Evolutionary conservation across 2,113 vertebrate species (phyloP), one percentile per base, ranked within the genome.

Genomic region (Anoplopoma fimbria): DNA sequence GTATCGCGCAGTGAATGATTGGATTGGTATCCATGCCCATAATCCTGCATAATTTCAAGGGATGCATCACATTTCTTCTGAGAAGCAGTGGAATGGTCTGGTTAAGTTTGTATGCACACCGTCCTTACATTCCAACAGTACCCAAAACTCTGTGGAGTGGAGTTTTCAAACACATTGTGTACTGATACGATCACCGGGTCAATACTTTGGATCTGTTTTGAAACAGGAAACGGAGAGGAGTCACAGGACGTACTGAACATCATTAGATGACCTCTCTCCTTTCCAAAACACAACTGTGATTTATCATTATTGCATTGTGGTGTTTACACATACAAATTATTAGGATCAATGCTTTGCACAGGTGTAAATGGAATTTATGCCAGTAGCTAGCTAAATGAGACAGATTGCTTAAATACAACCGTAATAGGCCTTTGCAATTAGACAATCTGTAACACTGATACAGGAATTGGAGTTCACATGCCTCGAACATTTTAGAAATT

Each of bases 171-270:
- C 93, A 96, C 95, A 95, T 94, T 96, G 96, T 96, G 96, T 93
- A 97, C 93, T 94, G 95, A 96, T 96, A 96, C 94, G 95, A 97
- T 96, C 96, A 96, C 94, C 94, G 96, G 96, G 93, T 97, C 96
- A 95, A 97, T 96, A 97, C 96, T 96, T 96, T 97, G 96, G 94
- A 97, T 97, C 97, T 97, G 96, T 96, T 96, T 95, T 95, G 94
- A 96, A 96, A 95, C 94, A 94, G 89, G 94, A 94, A 96, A 90
- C 75, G 42, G 36, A 88, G 78, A 88, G 73, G 78, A 69, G 84
- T 88, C 81, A 90, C 77, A 77, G 70, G 83, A 40, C 17, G n/a
- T 51, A 77, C 40, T n/a, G 75, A 21, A 62, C 21, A 76, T 53
- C 47, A 7, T 25, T 55, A 13, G 60, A 77, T 45, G 53, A 79